Conservation (phyloP, 2,797 vertebrate genomes). For the Anguilla megastoma region DNA sequence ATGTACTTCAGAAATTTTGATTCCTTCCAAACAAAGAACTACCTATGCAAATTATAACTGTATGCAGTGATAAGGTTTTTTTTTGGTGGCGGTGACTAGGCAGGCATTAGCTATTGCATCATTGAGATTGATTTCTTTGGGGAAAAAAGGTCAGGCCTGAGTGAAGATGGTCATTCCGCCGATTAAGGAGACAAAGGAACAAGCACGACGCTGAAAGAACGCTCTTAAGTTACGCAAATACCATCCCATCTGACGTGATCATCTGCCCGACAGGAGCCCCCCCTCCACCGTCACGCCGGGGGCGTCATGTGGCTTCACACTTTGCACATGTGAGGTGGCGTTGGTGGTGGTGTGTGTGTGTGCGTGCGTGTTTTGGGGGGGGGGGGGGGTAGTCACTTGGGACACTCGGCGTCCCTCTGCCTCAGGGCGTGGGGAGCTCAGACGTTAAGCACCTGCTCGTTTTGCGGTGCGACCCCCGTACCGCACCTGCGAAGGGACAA, state of each 20-base stretch:
- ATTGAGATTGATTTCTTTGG: slow-evolving; percentile 10
- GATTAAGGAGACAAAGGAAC: slow-evolving; percentile 13
- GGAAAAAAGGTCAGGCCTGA: neutral
- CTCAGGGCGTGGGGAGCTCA: neutral
- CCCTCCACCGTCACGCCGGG: neutral
- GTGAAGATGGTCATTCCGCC: neutral
- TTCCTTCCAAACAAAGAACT: neutral
- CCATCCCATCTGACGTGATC: slow-evolving; percentile 8
- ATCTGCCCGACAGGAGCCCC: neutral
- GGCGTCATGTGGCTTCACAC: slow-evolving; percentile 10
- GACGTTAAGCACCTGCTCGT: slow-evolving; percentile 22
- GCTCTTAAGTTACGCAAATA: neutral
- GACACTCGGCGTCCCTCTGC: neutral
- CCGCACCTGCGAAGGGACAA: slow-evolving; percentile 27
- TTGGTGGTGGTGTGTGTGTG: neutral
- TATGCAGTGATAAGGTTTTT: neutral
- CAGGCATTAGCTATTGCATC: neutral
- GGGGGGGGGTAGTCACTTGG: neutral
- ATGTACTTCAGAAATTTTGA: neutral
- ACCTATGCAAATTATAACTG: neutral
- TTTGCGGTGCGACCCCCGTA: neutral
- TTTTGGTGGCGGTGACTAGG: neutral
- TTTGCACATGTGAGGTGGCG: neutral
- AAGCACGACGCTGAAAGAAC: neutral
- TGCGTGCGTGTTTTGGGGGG: neutral